phyloP scores from a whole-genome alignment of 2,113 vertebrate species.

The Bungarus multicinctus region DNA sequence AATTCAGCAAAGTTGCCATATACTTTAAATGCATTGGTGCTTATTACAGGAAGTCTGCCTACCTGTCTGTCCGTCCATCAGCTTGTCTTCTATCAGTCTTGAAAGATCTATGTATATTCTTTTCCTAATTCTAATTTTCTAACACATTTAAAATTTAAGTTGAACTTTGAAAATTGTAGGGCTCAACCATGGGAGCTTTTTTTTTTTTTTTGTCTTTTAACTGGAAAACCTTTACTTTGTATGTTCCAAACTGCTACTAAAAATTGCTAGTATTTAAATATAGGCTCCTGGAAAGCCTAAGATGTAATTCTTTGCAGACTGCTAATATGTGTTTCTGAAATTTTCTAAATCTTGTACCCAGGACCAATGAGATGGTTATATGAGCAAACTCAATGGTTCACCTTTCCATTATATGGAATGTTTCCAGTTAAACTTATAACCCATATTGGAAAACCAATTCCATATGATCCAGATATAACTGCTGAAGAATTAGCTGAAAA shows the following conservation, averaged over 20 bases:
- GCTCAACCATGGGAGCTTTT: too few relatives aligned
- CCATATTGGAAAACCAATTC: conserved; percentile 88
- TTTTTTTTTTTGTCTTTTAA: too few relatives aligned
- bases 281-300: too few relatives aligned
- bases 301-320: too few relatives aligned
- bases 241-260: too few relatives aligned
- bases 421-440: conserved; percentile 89
- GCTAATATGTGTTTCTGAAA: too few relatives aligned
- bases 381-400: conserved; percentile 77
- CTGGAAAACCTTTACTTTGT: too few relatives aligned
- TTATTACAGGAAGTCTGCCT: too few relatives aligned
- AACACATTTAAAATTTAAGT: neutral
- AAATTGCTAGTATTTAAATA: too few relatives aligned
- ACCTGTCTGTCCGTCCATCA: neutral
- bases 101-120: neutral
- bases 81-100: neutral
- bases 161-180: neutral
- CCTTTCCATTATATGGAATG: conserved; percentile 82
- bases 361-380: conserved; percentile 83
- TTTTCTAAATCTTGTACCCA: conserved; percentile 54
- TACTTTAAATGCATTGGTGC: too few relatives aligned
- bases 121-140: neutral
- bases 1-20: too few relatives aligned
- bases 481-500: conserved; percentile 65
- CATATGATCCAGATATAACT: conserved; percentile 79